phyloP scores from a whole-genome alignment of 2,888 invertebrate genomes.

The Lycocerus yunnanus region DNA sequence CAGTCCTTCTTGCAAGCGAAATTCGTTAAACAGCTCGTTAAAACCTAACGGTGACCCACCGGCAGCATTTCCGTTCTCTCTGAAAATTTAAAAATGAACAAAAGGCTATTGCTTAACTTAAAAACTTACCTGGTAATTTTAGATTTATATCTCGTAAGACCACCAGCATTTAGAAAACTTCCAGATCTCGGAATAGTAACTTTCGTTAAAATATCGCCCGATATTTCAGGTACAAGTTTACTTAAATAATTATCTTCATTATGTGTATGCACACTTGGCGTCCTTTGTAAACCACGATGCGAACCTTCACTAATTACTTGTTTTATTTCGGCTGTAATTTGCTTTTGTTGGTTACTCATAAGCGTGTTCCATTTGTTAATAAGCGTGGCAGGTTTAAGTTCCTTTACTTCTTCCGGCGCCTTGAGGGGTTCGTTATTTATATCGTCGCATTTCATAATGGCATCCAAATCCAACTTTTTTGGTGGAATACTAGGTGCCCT shows the following conservation, averaged over 20 bases:
- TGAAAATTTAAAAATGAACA: slow-evolving; percentile 48
- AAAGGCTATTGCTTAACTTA: background rate
- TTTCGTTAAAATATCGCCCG: slow-evolving; percentile 82
- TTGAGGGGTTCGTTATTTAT: slow-evolving; percentile 32
- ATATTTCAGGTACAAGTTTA: slow-evolving; percentile 59
- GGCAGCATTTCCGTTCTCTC: slow-evolving; percentile 66
- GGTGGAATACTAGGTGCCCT: slow-evolving; percentile 60
- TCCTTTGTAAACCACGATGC: slow-evolving; percentile 55
- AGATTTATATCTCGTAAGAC: slow-evolving; percentile 76
- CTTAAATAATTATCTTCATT: slow-evolving; percentile 42
- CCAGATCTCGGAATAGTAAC: slow-evolving; percentile 85
- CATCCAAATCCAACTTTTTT: slow-evolving; percentile 51
- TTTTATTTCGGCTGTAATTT: slow-evolving; percentile 56
- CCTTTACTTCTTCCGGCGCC: slow-evolving; percentile 56
- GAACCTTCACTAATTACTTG: slow-evolving; percentile 51
- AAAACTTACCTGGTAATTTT: slow-evolving; percentile 65
- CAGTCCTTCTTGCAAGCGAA: slow-evolving; percentile 84
- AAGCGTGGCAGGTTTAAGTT: slow-evolving; percentile 61
- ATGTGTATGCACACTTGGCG: slow-evolving; percentile 53
- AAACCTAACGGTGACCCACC: slow-evolving; percentile 84
- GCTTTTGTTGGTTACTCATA: slow-evolving; percentile 58
- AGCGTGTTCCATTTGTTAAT: slow-evolving; percentile 59
- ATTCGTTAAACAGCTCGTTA: slow-evolving; percentile 85
- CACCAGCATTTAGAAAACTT: slow-evolving; percentile 83
- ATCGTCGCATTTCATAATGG: slow-evolving; percentile 54